Percentiles rank a stretch among this genome's conserved stretches.
Evolutionary conservation across 92 coral and sea anemone species (phyloP).

Genomic region (Desmophyllum pertusum): DNA sequence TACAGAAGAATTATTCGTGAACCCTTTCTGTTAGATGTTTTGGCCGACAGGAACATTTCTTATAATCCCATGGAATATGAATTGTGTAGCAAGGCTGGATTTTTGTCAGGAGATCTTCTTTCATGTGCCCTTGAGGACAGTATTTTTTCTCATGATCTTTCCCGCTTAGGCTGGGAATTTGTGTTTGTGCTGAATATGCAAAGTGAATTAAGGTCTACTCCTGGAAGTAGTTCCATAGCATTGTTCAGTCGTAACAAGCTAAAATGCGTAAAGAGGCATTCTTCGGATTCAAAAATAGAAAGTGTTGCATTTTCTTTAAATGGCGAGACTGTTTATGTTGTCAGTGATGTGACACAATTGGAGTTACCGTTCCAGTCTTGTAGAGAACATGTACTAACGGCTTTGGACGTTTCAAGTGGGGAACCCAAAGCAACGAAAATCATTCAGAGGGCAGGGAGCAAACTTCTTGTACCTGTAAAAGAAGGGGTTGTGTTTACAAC

Average conservation of each 20-base stretch:
- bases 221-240: not conserved
- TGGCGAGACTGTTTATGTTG: slow-evolving; percentile 21
- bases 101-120: slow-evolving; percentile 7
- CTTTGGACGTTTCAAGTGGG: slow-evolving; percentile 11
- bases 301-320: not conserved
- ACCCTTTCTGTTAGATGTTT: no score
- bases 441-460: no score
- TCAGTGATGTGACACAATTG: no score
- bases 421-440: slow-evolving; percentile 4
- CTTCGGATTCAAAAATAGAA: not conserved
- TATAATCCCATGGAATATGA: not conserved
- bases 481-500: slow-evolving; percentile 26
- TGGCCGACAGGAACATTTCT: not conserved
- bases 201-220: not conserved
- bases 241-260: not conserved
- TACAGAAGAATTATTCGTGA: not conserved
- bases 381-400: not conserved
- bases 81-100: not conserved
- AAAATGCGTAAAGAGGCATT: not conserved
- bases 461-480: not conserved
- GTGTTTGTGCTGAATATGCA: not conserved
- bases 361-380: not conserved
- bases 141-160: no score
- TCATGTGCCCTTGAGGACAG: no score
- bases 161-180: not conserved